Conservation (phyloP, 2,113 vertebrate species). For the Spizaetus ornatus region DNA sequence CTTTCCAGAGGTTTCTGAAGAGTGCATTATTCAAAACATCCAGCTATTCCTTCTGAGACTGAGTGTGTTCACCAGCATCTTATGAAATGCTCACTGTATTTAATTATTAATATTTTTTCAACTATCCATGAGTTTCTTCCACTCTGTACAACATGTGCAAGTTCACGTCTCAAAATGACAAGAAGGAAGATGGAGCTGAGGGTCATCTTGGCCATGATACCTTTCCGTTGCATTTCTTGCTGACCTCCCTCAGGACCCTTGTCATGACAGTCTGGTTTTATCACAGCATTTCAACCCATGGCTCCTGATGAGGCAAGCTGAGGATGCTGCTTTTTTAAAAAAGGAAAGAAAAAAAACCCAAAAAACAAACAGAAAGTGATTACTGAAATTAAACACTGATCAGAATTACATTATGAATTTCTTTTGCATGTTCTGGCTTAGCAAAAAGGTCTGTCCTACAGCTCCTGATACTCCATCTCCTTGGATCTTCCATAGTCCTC, state of each 20-base stretch:
- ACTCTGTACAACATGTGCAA: not conserved
- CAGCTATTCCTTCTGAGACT: not conserved
- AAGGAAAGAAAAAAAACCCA: not conserved
- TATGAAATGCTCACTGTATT: not conserved
- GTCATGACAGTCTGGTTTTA: not conserved
- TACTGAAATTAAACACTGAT: not conserved
- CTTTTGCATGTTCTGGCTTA: not conserved
- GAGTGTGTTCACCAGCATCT: not conserved
- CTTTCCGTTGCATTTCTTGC: not conserved
- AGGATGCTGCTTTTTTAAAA: not conserved
- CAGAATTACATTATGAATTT: not conserved
- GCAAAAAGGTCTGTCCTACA: not conserved
- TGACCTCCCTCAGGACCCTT: not conserved
- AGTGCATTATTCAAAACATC: not conserved
- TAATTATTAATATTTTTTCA: conserved; percentile 12
- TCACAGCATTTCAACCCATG: not conserved
- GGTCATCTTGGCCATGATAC: not conserved
- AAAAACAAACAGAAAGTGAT: not conserved
- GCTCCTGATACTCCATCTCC: not conserved
- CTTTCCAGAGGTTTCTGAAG: not conserved
- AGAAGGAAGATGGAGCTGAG: not conserved
- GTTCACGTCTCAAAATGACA: not conserved
- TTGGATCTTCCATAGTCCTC: not conserved
- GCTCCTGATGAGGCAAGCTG: not conserved
- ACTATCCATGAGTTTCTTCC: not conserved